Conservation (phyloP, 2,113 vertebrate species). For the Petroica traversi region DNA sequence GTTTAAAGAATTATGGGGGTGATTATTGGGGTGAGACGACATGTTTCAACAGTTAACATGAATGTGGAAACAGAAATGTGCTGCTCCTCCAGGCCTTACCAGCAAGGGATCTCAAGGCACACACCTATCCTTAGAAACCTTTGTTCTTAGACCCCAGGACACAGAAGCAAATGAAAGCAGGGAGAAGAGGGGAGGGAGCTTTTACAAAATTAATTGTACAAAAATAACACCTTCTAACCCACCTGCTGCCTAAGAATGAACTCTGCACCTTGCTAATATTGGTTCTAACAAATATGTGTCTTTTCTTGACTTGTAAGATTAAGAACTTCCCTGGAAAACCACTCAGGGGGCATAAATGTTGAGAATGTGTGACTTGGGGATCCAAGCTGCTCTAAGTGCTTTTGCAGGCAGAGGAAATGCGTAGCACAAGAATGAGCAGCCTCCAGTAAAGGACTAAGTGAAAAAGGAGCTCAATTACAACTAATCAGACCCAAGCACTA, state of each 20-base stretch:
- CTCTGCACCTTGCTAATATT: background rate
- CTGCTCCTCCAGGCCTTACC: background rate
- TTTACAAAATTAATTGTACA: background rate
- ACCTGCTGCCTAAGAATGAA: background rate
- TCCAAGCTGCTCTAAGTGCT: slow-evolving; percentile 10
- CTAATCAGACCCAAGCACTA: slow-evolving; percentile 1
- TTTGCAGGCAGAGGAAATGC: slow-evolving; percentile 32
- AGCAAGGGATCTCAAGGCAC: background rate
- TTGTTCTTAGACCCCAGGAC: background rate
- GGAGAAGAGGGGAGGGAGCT: background rate
- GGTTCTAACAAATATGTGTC: background rate
- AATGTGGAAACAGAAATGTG: background rate
- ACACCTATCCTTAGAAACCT: background rate
- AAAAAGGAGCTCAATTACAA: background rate
- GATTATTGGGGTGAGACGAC: background rate
- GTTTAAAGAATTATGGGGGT: background rate
- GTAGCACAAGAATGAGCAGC: background rate
- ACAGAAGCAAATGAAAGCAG: background rate
- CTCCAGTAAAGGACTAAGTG: background rate
- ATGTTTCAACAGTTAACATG: background rate
- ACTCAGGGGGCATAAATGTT: background rate
- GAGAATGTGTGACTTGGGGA: background rate
- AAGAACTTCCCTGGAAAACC: background rate
- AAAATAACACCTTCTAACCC: background rate
- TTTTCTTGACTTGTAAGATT: background rate